phyloP scores from a whole-genome alignment of 37 sponge, comb jelly and placozoan species.

The Chondrosia reniformis region DNA sequence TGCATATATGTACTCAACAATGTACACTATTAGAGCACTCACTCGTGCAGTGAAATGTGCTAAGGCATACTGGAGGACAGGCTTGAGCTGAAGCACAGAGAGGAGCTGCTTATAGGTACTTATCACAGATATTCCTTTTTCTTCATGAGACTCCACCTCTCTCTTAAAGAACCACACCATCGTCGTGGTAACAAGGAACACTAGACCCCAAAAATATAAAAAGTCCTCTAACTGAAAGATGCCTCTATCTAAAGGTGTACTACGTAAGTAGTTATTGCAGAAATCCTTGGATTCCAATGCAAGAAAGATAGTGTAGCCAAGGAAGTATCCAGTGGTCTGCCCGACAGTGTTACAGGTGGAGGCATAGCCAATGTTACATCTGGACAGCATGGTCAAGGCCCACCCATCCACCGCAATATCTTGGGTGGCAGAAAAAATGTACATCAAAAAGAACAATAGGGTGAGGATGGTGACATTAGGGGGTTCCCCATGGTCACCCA shows the following conservation, averaged over 20 bases:
- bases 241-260: conserved; percentile 66
- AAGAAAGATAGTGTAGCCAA: conserved; percentile 88
- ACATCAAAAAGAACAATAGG: conserved; percentile 72
- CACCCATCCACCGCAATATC: conserved; percentile 99
- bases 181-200: conserved; percentile 82
- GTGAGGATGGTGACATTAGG: conserved; percentile 61
- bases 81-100: conserved; percentile 43
- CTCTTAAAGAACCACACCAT: conserved; percentile 70
- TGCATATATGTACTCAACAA: not conserved
- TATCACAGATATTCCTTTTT: not conserved
- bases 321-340: conserved; percentile 91
- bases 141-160: conserved; percentile 41
- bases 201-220: conserved; percentile 80
- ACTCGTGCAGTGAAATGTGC: conserved; percentile 63
- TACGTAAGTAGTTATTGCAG: conserved; percentile 76
- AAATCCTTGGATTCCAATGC: conserved; percentile 92
- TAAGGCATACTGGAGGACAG: conserved; percentile 47
- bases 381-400: conserved; percentile 93
- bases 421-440: conserved; percentile 89
- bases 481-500: conserved; percentile 36
- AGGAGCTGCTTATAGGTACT: conserved; percentile 60
- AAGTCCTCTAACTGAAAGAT: conserved; percentile 68
- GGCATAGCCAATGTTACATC: conserved; percentile 81
- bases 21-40: not conserved
- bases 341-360: conserved; percentile 96